These are phyloP conservation scores for Glossosoma conforme DNA, from an alignment of 1,140 invertebrate genomes.

Conservation along the genomic window DNA sequence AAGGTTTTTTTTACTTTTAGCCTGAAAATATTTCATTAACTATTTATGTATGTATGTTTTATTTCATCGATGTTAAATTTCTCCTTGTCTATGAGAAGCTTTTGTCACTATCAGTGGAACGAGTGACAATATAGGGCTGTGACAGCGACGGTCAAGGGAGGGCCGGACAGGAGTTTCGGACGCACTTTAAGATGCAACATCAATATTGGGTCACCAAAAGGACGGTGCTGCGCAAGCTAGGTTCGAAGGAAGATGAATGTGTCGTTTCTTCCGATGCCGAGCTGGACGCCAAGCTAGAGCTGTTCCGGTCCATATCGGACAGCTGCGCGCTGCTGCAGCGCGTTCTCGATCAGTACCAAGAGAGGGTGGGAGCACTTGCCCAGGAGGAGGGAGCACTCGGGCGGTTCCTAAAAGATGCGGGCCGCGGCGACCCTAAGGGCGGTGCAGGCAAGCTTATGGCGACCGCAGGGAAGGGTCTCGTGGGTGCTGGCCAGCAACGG, in stretches of 20 bases:
- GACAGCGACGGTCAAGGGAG: too few relatives aligned
- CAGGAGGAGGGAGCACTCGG: slow-evolving; percentile 96
- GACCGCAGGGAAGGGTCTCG: slow-evolving; percentile 88
- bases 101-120: too few relatives aligned
- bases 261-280: slow-evolving; percentile 94
- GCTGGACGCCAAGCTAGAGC: slow-evolving; percentile 94
- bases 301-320: slow-evolving; percentile 92
- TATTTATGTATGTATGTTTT: too few relatives aligned
- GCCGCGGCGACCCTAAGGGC: slow-evolving; percentile 79
- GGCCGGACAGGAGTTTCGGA: too few relatives aligned
- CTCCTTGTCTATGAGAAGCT: too few relatives aligned
- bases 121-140: too few relatives aligned
- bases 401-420: slow-evolving; percentile 89
- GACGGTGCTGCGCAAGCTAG: slow-evolving; percentile 87
- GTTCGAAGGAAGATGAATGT: slow-evolving; percentile 97
- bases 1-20: too few relatives aligned
- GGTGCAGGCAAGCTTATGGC: slow-evolving; percentile 90
- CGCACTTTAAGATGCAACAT: slow-evolving; percentile 83
- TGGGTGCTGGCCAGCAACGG: slow-evolving; percentile 93
- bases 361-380: slow-evolving; percentile 86
- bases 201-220: slow-evolving; percentile 99
- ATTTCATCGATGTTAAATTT: too few relatives aligned
- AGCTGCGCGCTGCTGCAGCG: slow-evolving; percentile 85
- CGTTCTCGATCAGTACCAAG: slow-evolving; percentile 92
- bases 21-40: too few relatives aligned